These are phyloP conservation scores for Stigmatopora argus DNA, from an alignment of 2,113 vertebrate genomes.

Conservation along the genomic window DNA sequence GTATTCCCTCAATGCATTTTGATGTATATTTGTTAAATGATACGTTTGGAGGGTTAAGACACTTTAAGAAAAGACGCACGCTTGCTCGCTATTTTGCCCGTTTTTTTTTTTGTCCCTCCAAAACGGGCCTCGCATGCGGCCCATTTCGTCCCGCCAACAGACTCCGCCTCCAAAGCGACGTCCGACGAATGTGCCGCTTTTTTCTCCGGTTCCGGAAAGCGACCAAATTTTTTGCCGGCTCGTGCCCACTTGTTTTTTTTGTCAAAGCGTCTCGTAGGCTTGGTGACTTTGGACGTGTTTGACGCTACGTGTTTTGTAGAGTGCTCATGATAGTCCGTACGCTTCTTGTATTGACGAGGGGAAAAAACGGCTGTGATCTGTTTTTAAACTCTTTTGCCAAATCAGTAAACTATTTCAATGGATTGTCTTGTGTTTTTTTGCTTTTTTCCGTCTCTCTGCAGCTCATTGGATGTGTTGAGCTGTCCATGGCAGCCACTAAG, in stretches of 20 bases:
- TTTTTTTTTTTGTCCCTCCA: too few species aligned
- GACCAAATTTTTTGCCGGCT: conserved; percentile 73
- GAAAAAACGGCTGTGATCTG: conserved; percentile 27
- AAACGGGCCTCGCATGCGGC: conserved; percentile 2
- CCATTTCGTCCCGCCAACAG: conserved; percentile 46
- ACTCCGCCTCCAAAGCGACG: conserved; percentile 43
- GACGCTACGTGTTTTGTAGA: conserved; percentile 75
- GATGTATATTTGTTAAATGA: too few species aligned
- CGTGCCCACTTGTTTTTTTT: conserved; percentile 40
- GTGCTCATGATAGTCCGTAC: conserved; percentile 69
- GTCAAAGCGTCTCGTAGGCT: conserved; percentile 48
- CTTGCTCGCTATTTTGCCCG: neutral
- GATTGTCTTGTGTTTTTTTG: conserved; percentile 5
- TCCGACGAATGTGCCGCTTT: conserved; percentile 69
- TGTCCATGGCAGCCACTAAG: too few species aligned
- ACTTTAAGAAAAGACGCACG: neutral
- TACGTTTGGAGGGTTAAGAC: too few species aligned
- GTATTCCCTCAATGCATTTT: too few species aligned
- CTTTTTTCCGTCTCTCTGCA: neutral
- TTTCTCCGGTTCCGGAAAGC: conserved; percentile 71
- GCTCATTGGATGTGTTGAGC: too few species aligned
- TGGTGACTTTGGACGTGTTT: conserved; percentile 71
- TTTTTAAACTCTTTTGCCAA: conserved; percentile 64
- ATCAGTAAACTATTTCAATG: conserved; percentile 59
- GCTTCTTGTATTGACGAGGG: conserved; percentile 71